Base-by-base conservation (phyloP, 1,140 invertebrate species). In the Cephus cinctus region DNA sequence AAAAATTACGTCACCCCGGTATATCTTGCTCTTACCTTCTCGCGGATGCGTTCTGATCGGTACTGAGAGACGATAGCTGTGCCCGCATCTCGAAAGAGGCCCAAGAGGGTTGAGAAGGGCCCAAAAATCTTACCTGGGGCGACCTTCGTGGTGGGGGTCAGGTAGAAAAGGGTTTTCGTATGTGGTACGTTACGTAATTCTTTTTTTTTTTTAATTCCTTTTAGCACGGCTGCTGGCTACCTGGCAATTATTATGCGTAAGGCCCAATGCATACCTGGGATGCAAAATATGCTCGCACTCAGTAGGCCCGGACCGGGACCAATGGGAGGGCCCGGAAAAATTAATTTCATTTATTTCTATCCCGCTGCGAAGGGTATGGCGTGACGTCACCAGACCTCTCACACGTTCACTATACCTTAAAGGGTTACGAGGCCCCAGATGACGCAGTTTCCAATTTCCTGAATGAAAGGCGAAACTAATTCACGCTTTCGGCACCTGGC, bases 91-190 rank as follows among this genome's bases (percentile, higher is more conserved):
- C 64, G 54, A 54, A 60, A 62, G 70, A 75, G 71, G 65, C 18
- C 15, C 20, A 20, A 41, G 70, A 75, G 71, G 65, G 71, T 64
- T 67, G 65, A 68, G 68, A 66, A 62, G 59, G 51, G 57, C 61
- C 52, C 46, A 59, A 74, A 63, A 73, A 69, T 73, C 65, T 75
- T 76, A 76, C 74, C 74, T 75, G 73, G 69, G 57, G 59, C 64
- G 50, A 65, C 48, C 59, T 57, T 54, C 54, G 61, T 59, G 61
- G 53, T 22, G 69, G 68, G 74, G 69, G 65, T 67, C 72, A 73
- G 67, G 69, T 71, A 64, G 56, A 63, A 72, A 75, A 71, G 69
- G 73, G 67, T 74, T 41, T 73, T 66, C 43, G 44, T 22, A 42
- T 16, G 38, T 43, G 38, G 48, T 57, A 55, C 54, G 57, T 57